These are phyloP conservation scores for Potamarius usumacintae DNA, from an alignment of 2,113 vertebrate genomes.

Conservation along the genomic window DNA sequence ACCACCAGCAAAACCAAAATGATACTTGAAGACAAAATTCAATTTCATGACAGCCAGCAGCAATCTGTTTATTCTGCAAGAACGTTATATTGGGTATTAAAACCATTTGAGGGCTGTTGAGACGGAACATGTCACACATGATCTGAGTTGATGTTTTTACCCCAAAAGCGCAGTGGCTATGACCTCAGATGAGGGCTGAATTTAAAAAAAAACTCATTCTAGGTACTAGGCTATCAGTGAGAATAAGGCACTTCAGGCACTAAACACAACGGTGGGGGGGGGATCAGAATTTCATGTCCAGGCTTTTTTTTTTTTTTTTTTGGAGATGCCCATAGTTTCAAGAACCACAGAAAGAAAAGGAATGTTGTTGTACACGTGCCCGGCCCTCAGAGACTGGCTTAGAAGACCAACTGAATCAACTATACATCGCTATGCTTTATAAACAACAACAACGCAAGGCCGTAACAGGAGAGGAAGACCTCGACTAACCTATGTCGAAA, in stretches of 20 bases:
- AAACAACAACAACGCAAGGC: too few relatives aligned
- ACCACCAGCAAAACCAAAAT: conserved; percentile 4
- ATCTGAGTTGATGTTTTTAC: conserved; percentile 1
- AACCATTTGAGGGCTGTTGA: not conserved
- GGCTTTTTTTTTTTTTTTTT: not conserved
- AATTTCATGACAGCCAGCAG: not conserved
- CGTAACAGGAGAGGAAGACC: too few relatives aligned
- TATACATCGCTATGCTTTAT: too few relatives aligned
- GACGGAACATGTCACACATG: not conserved
- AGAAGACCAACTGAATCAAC: too few relatives aligned
- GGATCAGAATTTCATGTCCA: not conserved
- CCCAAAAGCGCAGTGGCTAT: not conserved
- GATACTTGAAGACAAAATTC: not conserved
- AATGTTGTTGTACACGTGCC: too few relatives aligned
- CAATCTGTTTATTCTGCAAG: not conserved
- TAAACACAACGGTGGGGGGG: not conserved
- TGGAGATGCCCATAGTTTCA: not conserved
- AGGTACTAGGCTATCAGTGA: not conserved
- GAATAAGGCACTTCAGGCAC: not conserved
- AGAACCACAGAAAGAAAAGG: not conserved
- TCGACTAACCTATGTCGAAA: too few relatives aligned
- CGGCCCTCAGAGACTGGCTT: too few relatives aligned
- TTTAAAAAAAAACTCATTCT: not conserved
- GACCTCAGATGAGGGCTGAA: not conserved
- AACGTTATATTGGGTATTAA: conserved; percentile 2